Base-by-base conservation (phyloP, 2,113 vertebrate genomes). In the Leptobrachium leishanense region DNA sequence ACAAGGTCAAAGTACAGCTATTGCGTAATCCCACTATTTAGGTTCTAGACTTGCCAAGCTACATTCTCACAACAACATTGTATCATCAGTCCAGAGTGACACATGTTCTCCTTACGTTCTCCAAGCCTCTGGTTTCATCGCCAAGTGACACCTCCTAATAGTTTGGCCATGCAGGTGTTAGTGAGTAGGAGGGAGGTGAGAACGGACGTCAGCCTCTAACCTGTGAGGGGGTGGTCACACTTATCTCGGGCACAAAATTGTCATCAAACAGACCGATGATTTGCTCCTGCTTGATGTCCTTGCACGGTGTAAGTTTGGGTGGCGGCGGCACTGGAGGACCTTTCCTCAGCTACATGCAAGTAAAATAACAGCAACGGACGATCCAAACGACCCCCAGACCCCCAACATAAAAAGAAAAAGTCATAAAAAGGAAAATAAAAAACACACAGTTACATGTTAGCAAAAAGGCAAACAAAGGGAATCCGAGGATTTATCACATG, bases 181-280 rank as follows among this genome's bases (percentile, higher is more conserved):
- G 77, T 53, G 78, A 39, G 74, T 78, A 72, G 72, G n/a, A 85
- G 85, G 74, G 83, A 81, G 66, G 83, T 83, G 6, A 74, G 85
- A 54, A 81, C 83, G 76, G 77, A 82, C 81, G 83, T 81, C 77
- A 84, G 86, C 89, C 80, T 92, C 95, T 95, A 81, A 99, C 98
- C 95, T 99, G 95, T 90, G 95, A 95, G 20, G 97, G 96, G 84
- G 96, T 99, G 80, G 95, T 98, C 91, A 98, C 94, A 87, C 92
- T 99, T 93, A 97, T 97, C 85, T 97, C 93, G 0, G 97, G 95
- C 84, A 95, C 88, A 85, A 95, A 94, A 83, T 94, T 93, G 88
- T 98, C 95, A 84, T 97, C 97, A 92, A 99, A 99, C 85, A 99
- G 91, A 90, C 91, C 95, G 89, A 99, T 92, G 90, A 98, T 99